phyloP scores from a whole-genome alignment of 2,113 vertebrate genomes.

The Hyaena hyaena region DNA sequence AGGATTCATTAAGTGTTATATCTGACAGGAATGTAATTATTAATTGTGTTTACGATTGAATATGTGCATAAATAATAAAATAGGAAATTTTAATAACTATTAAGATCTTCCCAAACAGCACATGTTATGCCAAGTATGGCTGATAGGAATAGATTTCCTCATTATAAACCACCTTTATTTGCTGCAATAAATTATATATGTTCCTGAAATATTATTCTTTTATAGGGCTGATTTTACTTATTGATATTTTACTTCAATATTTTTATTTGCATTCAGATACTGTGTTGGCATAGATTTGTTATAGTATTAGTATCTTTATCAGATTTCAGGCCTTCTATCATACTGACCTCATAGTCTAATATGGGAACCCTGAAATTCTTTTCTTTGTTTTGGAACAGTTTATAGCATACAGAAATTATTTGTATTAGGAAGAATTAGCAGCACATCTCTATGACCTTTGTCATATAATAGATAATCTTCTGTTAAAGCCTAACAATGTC shows the following conservation, averaged over 20 bases:
- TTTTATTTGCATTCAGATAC: conserved; percentile 26
- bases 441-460: background rate
- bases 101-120: conserved; percentile 51
- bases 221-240: conserved; percentile 44
- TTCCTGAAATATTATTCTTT: conserved; percentile 27
- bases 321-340: conserved; percentile 11
- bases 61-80: conserved; percentile 48
- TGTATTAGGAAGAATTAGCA: background rate
- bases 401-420: background rate
- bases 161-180: conserved; percentile 43
- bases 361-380: background rate
- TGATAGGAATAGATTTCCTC: background rate
- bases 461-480: conserved; percentile 5
- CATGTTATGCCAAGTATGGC: background rate
- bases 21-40: conserved; percentile 31
- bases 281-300: background rate
- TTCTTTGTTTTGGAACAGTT: conserved; percentile 35
- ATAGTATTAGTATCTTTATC: conserved; percentile 9
- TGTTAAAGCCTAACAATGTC: background rate
- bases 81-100: conserved; percentile 31
- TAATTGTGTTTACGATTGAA: conserved; percentile 52
- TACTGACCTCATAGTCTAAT: background rate
- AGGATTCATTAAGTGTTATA: conserved; percentile 2
- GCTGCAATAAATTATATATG: conserved; percentile 11
- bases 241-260: conserved; percentile 47